Evolutionary conservation across 1,140 invertebrate genomes (phyloP).

Genomic region (Eupeodes corollae): DNA sequence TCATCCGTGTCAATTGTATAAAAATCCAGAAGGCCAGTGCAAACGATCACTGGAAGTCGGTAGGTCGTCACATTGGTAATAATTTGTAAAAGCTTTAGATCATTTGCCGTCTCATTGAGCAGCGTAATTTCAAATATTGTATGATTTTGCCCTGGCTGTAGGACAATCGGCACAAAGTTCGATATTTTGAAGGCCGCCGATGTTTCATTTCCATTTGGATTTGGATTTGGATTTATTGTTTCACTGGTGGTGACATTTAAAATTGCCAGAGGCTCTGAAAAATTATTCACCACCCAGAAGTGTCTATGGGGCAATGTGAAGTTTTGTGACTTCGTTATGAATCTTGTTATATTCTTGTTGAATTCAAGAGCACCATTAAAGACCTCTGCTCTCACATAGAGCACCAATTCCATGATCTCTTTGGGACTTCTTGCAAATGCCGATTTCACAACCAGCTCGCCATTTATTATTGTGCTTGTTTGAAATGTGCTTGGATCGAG

Average conservation of each 20-base stretch:
- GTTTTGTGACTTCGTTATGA: not conserved
- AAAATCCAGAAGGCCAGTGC: conserved; percentile 22
- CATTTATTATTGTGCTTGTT: not conserved
- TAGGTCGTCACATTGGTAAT: conserved; percentile 25
- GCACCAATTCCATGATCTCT: not conserved
- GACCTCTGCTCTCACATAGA: not conserved
- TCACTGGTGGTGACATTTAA: conserved; percentile 51
- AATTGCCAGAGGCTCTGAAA: conserved; percentile 55
- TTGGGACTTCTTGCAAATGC: not conserved
- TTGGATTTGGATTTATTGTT: too few species aligned
- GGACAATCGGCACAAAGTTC: conserved; percentile 5
- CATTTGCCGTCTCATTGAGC: conserved; percentile 14
- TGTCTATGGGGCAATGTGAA: conserved; percentile 33
- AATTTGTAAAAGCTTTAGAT: conserved; percentile 17
- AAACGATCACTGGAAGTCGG: conserved; percentile 20
- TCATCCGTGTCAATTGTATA: conserved; percentile 9
- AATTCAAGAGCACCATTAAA: not conserved
- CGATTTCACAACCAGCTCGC: not conserved
- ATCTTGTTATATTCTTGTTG: not conserved
- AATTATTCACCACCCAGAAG: conserved; percentile 58
- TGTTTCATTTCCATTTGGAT: conserved; percentile 35
- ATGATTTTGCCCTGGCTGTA: conserved; percentile 22
- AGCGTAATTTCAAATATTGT: conserved; percentile 18
- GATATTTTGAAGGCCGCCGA: too few species aligned
- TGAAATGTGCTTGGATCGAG: not conserved